Base-by-base conservation (phyloP, 2,113 vertebrate species). In the Cephalopterus ornatus region DNA sequence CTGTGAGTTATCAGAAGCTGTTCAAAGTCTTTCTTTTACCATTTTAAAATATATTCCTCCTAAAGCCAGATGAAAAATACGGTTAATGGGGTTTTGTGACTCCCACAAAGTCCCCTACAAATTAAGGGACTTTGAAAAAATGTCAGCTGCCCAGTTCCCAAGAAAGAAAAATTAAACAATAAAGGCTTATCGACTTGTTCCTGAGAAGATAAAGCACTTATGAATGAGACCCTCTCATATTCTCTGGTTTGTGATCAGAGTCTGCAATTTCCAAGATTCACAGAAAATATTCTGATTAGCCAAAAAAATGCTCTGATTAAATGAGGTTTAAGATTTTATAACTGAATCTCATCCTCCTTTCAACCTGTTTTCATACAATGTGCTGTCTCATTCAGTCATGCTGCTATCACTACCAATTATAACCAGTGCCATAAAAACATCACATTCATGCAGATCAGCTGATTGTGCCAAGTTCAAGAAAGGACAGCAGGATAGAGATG, bases 111-210 rank as follows among this genome's bases (percentile, higher is more conserved):
- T 96, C 96, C 95, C 91, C 96, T 97, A 96, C 96, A 97, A 97
- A 96, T 97, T 96, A 97, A 97, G 92, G 86, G 94, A 96, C 96
- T 96, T 96, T 96, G 95, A 96, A 97, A 97, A 97, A 97, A 94
- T 96, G 94, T 96, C 96, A 97, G 91, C 94, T 96, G 91, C 96
- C 93, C 95, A 92, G 88, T 92, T 96, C 92, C 80, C 92, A 87
- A 92, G 96, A 97, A 97, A 97, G 96, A 97, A 96, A 97, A 97
- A 97, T 96, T 96, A 97, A 97, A 97, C 92, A 95, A 96, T 96
- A 96, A 96, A 94, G 86, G 86, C 96, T 95, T 96, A 97, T 96
- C 91, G 88, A 97, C 96, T 97, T 96, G 96, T 92, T 96, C 94
- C 77, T 95, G 92, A 94, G 91, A 96, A 96, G 96, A 96, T 94